A percentile compares a stretch with the other conserved stretches of the same genome.
These are phyloP conservation scores for Burhinus oedicnemus DNA, from an alignment of 2,113 vertebrate species.

Conservation along the genomic window DNA sequence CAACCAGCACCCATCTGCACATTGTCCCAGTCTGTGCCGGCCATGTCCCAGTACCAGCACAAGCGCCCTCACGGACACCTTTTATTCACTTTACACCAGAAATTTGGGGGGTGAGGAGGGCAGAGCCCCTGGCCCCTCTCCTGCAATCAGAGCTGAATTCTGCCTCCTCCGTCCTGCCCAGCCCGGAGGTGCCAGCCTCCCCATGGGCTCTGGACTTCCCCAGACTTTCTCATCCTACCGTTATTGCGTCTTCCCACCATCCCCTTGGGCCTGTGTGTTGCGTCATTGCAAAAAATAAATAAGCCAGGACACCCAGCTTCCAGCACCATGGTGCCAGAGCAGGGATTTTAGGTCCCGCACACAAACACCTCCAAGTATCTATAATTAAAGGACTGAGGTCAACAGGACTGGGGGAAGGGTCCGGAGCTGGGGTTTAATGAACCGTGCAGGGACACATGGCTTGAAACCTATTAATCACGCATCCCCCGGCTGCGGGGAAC, in stretches of 20 bases:
- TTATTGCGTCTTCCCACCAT: accelerated
- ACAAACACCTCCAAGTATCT: not conserved
- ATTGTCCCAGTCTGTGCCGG: accelerated
- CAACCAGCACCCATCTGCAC: not conserved
- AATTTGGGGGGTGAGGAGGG: accelerated
- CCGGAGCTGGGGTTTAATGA: not conserved
- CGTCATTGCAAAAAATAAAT: not conserved
- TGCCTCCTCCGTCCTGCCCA: accelerated
- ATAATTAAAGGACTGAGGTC: not conserved
- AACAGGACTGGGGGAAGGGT: accelerated
- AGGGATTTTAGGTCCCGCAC: accelerated
- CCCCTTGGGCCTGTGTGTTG: not conserved
- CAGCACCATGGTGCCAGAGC: not conserved
- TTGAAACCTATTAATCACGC: not conserved
- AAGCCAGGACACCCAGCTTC: not conserved
- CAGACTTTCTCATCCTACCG: not conserved
- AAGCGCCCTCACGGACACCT: accelerated
- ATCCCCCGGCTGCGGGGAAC: accelerated
- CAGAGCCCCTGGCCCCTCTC: not conserved
- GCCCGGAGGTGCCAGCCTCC: accelerated
- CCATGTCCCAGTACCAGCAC: not conserved
- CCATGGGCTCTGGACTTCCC: not conserved
- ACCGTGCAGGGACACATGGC: accelerated
- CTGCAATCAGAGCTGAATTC: too few species aligned
- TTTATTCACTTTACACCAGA: not conserved